These are phyloP conservation scores for Encarsia formosa DNA, from an alignment of 2,888 invertebrate genomes.

Conservation along the genomic window DNA sequence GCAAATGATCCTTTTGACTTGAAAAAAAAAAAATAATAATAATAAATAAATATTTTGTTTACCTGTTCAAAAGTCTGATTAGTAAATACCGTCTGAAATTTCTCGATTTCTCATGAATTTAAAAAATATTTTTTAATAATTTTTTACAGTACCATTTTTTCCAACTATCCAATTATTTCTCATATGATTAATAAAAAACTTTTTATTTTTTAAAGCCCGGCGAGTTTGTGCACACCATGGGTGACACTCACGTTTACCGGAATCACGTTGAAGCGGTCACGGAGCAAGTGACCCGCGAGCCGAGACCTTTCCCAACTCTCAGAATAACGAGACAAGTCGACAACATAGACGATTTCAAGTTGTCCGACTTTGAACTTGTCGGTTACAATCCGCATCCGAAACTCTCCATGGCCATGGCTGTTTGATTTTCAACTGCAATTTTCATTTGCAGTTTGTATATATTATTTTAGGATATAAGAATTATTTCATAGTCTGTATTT, in stretches of 20 bases:
- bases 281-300: slow-evolving; percentile 73
- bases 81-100: too few species aligned
- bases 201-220: slow-evolving; percentile 63
- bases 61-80: too few species aligned
- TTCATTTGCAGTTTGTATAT: not conserved
- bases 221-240: slow-evolving; percentile 90
- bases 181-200: too few species aligned
- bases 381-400: slow-evolving; percentile 86
- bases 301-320: slow-evolving; percentile 78
- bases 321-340: slow-evolving; percentile 68
- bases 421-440: slow-evolving; percentile 38
- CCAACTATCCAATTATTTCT: too few species aligned
- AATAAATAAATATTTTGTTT: too few species aligned
- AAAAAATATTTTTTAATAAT: too few species aligned
- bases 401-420: slow-evolving; percentile 91
- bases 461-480: too few species aligned
- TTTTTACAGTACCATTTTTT: too few species aligned
- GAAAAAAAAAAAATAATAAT: too few species aligned
- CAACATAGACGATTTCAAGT: slow-evolving; percentile 80
- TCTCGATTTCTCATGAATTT: too few species aligned
- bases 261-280: slow-evolving; percentile 84
- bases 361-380: slow-evolving; percentile 79
- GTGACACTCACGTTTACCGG: slow-evolving; percentile 91
- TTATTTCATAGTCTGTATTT: too few species aligned
- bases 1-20: too few species aligned